Base-by-base conservation (phyloP, 2,113 vertebrate species). In the Festucalex cinctus region DNA sequence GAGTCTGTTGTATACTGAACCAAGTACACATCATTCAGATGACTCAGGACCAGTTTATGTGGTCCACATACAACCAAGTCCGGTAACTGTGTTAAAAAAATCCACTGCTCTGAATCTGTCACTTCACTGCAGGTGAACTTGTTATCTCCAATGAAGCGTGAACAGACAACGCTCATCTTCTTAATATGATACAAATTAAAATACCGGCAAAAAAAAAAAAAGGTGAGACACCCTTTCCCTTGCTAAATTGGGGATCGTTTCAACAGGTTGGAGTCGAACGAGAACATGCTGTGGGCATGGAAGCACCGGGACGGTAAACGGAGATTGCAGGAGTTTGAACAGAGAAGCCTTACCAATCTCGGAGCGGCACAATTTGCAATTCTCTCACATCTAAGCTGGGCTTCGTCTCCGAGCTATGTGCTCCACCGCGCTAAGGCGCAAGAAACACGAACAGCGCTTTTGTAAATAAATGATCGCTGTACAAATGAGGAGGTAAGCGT, bases 331-430 rank as follows among this genome's bases (percentile, higher is more conserved):
- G 66, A 86, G 71, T 68, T 88, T 60, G 37, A 80, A 68, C 65
- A 64, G 9, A 39, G 8, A 19, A 83, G 79, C 43, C 76, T 75
- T 70, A 69, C 65, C 28, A 56, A 60, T 84, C 69, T 74, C 68
- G 73, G 46, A 83, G 60, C 66, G 69, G 71, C 69, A 71, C 74
- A 78, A 70, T 87, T 79, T 71, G 77, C 65, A 82, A 82, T 79
- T 79, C 81, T 76, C 78, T 83, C 62, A 67, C 80, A 82, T 85
- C 75, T 79, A 68, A 83, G 80, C 71, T 69, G 8, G 9, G 43
- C 22, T 14, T n/a, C 66, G 72, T 73, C 81, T 68, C 65, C 66
- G 70, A 77, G 78, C 78, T 77, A 76, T 74, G 73, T 72, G 54
- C 74, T 63, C 74, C 39, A 65, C 66, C 69, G 59, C 64, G 66